Percentiles rank a stretch among this genome's conserved stretches.
phyloP scores from a whole-genome alignment of 2,113 vertebrate species.

The Embiotoca jacksoni region DNA sequence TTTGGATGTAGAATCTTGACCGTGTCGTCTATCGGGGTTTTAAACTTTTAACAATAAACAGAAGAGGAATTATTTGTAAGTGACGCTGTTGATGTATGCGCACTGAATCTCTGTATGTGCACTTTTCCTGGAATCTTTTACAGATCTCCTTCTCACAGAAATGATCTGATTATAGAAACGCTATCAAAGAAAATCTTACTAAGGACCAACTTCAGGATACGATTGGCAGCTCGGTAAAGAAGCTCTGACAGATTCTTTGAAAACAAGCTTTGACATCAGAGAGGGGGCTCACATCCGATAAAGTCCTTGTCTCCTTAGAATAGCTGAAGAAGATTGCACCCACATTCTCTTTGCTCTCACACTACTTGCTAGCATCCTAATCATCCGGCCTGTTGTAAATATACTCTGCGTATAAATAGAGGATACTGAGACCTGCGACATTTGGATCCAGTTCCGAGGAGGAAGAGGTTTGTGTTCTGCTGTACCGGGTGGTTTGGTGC shows the following conservation, averaged over 20 bases:
- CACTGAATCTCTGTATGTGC: neutral
- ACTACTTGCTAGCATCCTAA: conserved; percentile 74
- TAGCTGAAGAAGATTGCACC: conserved; percentile 66
- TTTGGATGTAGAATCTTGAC: no score
- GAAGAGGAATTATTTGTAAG: no score
- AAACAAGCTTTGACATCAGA: conserved; percentile 48
- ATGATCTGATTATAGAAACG: neutral
- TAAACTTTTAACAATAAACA: no score
- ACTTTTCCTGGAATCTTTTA: conserved; percentile 2
- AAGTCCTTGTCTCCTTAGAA: conserved; percentile 68
- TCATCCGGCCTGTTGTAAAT: conserved; percentile 79
- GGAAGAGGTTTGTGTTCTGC: conserved; percentile 76
- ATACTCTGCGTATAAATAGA: conserved; percentile 84
- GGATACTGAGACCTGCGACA: conserved; percentile 81
- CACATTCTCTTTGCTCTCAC: conserved; percentile 72
- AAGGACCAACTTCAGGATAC: conserved; percentile 22
- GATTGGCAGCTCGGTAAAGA: conserved; percentile 28
- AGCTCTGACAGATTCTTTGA: conserved; percentile 37
- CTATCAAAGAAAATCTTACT: neutral
- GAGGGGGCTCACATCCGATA: conserved; percentile 43
- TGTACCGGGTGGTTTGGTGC: conserved; percentile 62
- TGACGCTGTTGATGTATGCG: neutral
- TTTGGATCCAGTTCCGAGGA: conserved; percentile 76
- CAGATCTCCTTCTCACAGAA: neutral
- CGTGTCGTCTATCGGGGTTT: no score